Evolutionary conservation across 2,888 invertebrate genomes (phyloP).

Genomic region (Lathronympha strigana): DNA sequence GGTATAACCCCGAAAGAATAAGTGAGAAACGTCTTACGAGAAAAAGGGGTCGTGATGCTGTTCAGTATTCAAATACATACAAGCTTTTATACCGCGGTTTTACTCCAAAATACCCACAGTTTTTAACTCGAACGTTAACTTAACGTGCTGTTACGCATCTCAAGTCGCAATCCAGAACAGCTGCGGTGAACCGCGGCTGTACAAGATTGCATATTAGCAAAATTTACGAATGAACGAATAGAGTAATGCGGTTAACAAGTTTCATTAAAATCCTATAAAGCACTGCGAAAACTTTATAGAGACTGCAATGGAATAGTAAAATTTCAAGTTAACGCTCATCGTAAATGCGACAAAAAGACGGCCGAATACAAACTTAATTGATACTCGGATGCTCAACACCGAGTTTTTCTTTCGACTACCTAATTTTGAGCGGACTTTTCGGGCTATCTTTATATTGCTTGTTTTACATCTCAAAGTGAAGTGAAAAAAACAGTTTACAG

Average conservation of each 20-base stretch:
- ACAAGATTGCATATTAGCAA: conserved; percentile 31
- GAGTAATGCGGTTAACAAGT: conserved; percentile 29
- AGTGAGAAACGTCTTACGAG: conserved; percentile 78
- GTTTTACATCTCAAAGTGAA: conserved; percentile 39
- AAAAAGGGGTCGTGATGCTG: conserved; percentile 70
- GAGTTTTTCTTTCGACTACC: conserved; percentile 28
- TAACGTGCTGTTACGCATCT: conserved; percentile 27
- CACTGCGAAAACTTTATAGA: conserved; percentile 13
- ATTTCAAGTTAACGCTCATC: conserved; percentile 23
- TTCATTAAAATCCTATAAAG: conserved; percentile 22
- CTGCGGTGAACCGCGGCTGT: conserved; percentile 21
- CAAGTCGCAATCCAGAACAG: conserved; percentile 25
- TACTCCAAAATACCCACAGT: conserved; percentile 26
- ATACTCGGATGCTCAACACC: conserved; percentile 34
- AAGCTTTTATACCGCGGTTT: conserved; percentile 36
- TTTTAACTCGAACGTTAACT: conserved; percentile 29
- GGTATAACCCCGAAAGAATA: conserved; percentile 79
- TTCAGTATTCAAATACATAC: conserved; percentile 71
- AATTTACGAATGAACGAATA: conserved; percentile 34
- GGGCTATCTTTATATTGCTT: conserved; percentile 38
- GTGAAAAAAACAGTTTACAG: conserved; percentile 38
- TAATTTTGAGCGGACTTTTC: conserved; percentile 25
- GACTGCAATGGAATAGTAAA: conserved; percentile 26
- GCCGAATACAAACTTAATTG: conserved; percentile 38
- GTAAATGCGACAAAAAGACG: conserved; percentile 37